These are phyloP conservation scores for Eristalis intricaria DNA, from an alignment of 2,888 invertebrate genomes.

Conservation along the genomic window DNA sequence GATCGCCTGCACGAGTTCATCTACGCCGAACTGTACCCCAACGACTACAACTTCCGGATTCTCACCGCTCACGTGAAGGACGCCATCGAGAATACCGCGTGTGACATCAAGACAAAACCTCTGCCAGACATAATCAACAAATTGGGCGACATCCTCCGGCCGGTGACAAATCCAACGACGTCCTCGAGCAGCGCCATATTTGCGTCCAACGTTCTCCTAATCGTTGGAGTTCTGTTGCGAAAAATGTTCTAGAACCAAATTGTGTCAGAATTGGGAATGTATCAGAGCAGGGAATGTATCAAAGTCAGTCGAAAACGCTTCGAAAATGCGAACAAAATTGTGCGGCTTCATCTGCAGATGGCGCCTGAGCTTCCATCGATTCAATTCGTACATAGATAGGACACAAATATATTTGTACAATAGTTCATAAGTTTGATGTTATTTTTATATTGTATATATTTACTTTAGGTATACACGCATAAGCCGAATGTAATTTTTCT, in stretches of 20 bases:
- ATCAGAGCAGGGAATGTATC: constrained; percentile 9
- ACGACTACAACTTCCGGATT: constrained; percentile 87
- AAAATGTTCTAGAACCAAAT: constrained; percentile 30
- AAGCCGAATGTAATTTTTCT: not conserved
- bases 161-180: constrained; percentile 73
- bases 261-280: not conserved
- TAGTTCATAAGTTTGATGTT: not conserved
- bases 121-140: constrained; percentile 83
- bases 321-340: not conserved
- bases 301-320: not conserved
- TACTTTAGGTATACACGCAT: not conserved
- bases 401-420: not conserved
- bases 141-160: constrained; percentile 83
- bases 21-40: constrained; percentile 84
- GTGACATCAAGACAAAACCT: constrained; percentile 84
- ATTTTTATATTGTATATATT: not conserved
- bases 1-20: constrained; percentile 88
- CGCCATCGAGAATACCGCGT: constrained; percentile 88
- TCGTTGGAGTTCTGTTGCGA: constrained; percentile 36
- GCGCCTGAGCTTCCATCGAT: not conserved
- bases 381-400: not conserved
- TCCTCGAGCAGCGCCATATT: constrained; percentile 28
- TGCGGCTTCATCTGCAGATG: not conserved
- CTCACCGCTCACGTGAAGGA: constrained; percentile 86
- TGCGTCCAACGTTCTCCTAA: constrained; percentile 2